These are phyloP conservation scores for Zaprionus ornatus DNA, from an alignment of 1,140 invertebrate genomes.

Conservation along the genomic window DNA sequence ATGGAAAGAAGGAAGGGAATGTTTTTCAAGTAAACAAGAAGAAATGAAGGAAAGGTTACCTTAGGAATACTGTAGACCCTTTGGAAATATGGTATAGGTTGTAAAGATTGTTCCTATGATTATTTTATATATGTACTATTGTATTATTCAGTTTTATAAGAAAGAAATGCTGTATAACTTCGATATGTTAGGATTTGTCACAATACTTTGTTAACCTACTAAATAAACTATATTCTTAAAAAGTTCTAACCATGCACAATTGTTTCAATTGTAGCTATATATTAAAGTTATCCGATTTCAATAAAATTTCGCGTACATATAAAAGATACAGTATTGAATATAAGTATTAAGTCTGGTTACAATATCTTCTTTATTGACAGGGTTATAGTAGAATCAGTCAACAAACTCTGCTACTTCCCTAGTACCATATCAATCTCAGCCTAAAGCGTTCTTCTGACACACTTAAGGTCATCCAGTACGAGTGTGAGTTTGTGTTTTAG, in stretches of 20 bases:
- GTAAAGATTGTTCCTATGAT: no score
- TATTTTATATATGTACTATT: no score
- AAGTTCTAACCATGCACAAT: no score
- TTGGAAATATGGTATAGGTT: no score
- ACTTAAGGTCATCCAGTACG: background rate
- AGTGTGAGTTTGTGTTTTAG: constrained; percentile 3
- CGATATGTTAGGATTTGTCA: no score
- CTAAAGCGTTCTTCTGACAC: background rate
- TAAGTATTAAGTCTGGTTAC: background rate
- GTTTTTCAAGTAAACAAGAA: background rate
- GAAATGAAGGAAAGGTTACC: background rate
- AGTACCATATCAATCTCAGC: background rate
- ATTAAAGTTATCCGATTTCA: background rate
- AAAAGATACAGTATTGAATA: no score
- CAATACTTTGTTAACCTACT: no score
- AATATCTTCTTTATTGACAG: background rate
- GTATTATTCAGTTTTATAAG: no score
- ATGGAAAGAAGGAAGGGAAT: background rate
- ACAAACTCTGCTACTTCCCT: background rate
- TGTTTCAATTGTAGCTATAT: fast-evolving
- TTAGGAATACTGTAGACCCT: no score
- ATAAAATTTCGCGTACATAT: background rate
- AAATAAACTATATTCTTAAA: no score
- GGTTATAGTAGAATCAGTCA: background rate
- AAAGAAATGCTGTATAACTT: no score